Evolutionary conservation across 2,113 vertebrate species (phyloP).

Genomic region (Apaloderma vittatum): DNA sequence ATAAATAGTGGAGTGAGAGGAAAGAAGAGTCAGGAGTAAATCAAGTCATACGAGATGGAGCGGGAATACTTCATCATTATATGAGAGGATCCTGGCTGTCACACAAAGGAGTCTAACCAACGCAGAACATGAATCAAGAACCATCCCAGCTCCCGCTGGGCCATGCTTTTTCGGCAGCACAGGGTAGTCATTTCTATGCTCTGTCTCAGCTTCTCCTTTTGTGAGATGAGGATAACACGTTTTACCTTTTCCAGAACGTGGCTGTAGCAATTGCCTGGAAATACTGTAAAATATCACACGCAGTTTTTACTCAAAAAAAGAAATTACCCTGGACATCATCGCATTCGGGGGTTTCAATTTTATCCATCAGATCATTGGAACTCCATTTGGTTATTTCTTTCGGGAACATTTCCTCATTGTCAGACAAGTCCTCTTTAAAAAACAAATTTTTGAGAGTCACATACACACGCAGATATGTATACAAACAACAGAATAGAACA

Average conservation of each 20-base stretch:
- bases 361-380: slow-evolving; percentile 96
- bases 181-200: slow-evolving; percentile 4
- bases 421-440: slow-evolving; percentile 90
- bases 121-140: neutral
- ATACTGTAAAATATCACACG: neutral
- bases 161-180: neutral
- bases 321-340: slow-evolving; percentile 85
- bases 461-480: neutral
- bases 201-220: slow-evolving; percentile 12
- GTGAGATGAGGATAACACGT: slow-evolving; percentile 21
- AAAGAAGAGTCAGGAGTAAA: neutral
- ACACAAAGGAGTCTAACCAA: neutral
- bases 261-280: neutral
- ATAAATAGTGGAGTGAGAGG: slow-evolving; percentile 34
- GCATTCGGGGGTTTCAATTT: slow-evolving; percentile 87
- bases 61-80: slow-evolving; percentile 33
- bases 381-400: slow-evolving; percentile 96
- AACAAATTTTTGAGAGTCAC: slow-evolving; percentile 25
- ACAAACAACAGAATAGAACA: neutral
- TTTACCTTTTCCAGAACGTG: neutral
- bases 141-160: neutral
- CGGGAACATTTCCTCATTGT: slow-evolving; percentile 89
- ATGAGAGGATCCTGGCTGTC: neutral
- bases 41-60: neutral
- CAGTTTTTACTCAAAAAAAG: neutral